These are phyloP conservation scores for Temnothorax curvispinosus DNA, from an alignment of 1,140 invertebrate genomes.

Conservation along the genomic window DNA sequence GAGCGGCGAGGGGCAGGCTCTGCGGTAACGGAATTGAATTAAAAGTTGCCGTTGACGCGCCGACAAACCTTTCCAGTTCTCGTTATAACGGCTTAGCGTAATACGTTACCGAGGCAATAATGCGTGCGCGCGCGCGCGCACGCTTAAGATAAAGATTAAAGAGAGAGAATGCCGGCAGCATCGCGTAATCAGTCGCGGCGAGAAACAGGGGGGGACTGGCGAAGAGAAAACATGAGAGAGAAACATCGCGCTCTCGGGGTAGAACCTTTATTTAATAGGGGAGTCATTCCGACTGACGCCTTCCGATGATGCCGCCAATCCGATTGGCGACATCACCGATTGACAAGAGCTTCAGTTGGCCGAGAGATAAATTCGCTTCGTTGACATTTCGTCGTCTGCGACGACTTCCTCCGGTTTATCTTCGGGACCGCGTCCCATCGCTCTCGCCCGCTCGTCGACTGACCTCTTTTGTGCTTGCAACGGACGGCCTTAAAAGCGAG, in stretches of 20 bases:
- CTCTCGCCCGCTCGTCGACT: slow-evolving; percentile 41
- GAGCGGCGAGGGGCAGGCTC: not conserved
- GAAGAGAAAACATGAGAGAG: not conserved
- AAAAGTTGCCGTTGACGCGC: slow-evolving; percentile 66
- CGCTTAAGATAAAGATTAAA: not conserved
- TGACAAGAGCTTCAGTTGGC: slow-evolving; percentile 7
- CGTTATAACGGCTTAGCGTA: slow-evolving; percentile 62
- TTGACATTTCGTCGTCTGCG: slow-evolving; percentile 45
- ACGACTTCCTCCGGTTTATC: slow-evolving; percentile 71
- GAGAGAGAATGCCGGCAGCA: not conserved
- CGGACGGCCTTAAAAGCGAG: slow-evolving; percentile 76
- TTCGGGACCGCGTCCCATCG: slow-evolving; percentile 53
- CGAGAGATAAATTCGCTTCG: slow-evolving; percentile 51
- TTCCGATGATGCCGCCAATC: slow-evolving; percentile 13
- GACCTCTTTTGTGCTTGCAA: slow-evolving; percentile 76
- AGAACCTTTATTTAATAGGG: slow-evolving; percentile 9
- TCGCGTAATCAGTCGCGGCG: slow-evolving; percentile 27
- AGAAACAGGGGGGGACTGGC: not conserved
- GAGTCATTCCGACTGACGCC: not conserved
- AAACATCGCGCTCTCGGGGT: not conserved
- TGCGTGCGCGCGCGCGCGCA: not conserved
- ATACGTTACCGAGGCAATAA: slow-evolving; percentile 57
- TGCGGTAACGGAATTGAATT: slow-evolving; percentile 72
- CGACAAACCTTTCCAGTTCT: slow-evolving; percentile 59
- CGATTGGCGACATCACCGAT: slow-evolving; percentile 33